A percentile compares a stretch with the other conserved stretches of the same genome.
phyloP scores from a whole-genome alignment of 2,797 vertebrate genomes.

The Falco biarmicus region DNA sequence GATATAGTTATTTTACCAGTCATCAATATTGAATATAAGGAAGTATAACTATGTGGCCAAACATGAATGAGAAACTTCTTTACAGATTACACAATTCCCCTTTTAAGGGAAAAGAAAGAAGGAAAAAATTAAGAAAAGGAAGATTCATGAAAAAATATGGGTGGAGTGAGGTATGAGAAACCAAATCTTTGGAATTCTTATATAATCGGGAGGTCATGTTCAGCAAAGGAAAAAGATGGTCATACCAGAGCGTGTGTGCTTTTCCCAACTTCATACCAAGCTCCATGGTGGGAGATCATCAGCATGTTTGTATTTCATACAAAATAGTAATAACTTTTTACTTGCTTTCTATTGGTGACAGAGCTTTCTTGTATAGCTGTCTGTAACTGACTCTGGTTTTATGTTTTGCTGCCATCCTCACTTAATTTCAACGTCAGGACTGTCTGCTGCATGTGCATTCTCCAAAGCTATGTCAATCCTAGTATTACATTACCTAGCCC shows the following conservation, averaged over 20 bases:
- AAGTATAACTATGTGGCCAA: not conserved
- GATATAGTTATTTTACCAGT: not conserved
- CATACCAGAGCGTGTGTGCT: not conserved
- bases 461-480: not conserved
- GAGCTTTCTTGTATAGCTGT: not conserved
- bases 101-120: not conserved
- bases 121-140: not conserved
- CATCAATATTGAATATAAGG: not conserved
- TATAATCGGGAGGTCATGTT: not conserved
- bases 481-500: not conserved
- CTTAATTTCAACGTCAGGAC: not conserved
- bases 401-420: not conserved
- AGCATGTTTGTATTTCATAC: not conserved
- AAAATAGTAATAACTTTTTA: not conserved
- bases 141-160: not conserved
- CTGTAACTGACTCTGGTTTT: not conserved
- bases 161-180: not conserved
- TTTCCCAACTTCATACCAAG: not conserved
- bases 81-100: not conserved
- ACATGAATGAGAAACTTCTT: not conserved
- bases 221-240: not conserved
- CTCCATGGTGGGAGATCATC: not conserved
- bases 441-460: not conserved
- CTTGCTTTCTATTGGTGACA: not conserved
- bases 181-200: not conserved